These are phyloP conservation scores for Coracopsis vasa DNA, from an alignment of 2,113 vertebrate genomes.

Conservation along the genomic window DNA sequence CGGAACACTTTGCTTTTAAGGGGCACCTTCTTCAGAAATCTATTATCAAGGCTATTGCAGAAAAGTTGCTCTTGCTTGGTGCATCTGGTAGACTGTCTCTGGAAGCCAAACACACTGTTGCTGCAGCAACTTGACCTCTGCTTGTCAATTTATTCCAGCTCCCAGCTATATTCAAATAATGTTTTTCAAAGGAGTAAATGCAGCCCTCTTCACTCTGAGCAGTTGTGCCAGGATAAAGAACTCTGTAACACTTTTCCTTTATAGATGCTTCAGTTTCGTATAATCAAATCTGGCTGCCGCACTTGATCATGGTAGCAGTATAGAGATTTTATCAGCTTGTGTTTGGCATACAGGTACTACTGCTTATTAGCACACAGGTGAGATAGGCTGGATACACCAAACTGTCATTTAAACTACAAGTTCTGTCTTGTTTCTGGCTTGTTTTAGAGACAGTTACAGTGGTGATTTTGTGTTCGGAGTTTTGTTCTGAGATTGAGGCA, in stretches of 20 bases:
- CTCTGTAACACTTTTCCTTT: background rate
- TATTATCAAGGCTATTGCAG: conserved; percentile 42
- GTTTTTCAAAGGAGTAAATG: background rate
- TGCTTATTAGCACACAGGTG: background rate
- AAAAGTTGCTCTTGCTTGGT: background rate
- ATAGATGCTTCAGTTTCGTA: background rate
- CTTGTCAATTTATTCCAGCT: conserved; percentile 23
- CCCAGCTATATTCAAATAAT: background rate
- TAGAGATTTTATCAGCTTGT: background rate
- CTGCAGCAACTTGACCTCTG: background rate
- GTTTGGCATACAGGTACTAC: background rate
- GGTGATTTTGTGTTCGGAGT: background rate
- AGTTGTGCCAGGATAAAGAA: background rate
- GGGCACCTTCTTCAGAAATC: conserved; percentile 15
- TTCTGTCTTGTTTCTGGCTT: background rate
- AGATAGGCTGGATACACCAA: background rate
- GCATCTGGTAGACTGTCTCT: background rate
- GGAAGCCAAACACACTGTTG: background rate
- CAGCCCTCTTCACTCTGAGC: background rate
- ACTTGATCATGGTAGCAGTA: background rate
- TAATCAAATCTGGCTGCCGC: background rate
- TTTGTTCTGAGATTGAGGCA: background rate
- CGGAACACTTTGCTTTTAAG: background rate
- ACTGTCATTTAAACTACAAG: background rate
- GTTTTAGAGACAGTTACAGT: background rate